Conservation (phyloP, 2,888 invertebrate species). For the Hofmannophila pseudospretella region DNA sequence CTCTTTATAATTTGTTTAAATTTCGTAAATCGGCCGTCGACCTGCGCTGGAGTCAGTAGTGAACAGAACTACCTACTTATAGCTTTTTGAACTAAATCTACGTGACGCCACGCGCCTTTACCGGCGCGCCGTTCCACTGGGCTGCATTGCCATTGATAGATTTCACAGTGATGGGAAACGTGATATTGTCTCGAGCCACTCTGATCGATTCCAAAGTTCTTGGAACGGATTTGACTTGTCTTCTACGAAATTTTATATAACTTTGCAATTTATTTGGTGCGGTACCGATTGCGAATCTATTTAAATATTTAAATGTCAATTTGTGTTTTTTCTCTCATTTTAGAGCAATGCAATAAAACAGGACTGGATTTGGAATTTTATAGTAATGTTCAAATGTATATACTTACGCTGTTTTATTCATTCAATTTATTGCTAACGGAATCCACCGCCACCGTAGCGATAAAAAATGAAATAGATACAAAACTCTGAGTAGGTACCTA, state of each 20-base stretch:
- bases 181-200: slow-evolving; percentile 57
- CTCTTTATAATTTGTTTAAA: slow-evolving; percentile 55
- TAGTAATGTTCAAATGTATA: too few species aligned
- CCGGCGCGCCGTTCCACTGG: slow-evolving; percentile 47
- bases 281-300: not conserved
- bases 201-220: slow-evolving; percentile 42
- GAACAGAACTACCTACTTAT: too few species aligned
- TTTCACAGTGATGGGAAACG: slow-evolving; percentile 64
- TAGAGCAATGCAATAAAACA: too few species aligned
- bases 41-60: slow-evolving; percentile 31
- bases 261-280: not conserved
- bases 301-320: too few species aligned
- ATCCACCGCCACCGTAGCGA: slow-evolving; percentile 2
- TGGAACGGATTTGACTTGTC: slow-evolving; percentile 38
- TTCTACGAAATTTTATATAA: slow-evolving; percentile 7
- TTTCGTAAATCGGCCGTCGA: slow-evolving; percentile 55
- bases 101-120: slow-evolving; percentile 63
- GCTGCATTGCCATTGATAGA: slow-evolving; percentile 52
- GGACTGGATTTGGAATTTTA: too few species aligned
- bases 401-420: too few species aligned
- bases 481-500: slow-evolving; percentile 32
- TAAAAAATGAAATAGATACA: slow-evolving; percentile 21
- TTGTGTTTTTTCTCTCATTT: too few species aligned
- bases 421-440: too few species aligned
- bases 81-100: slow-evolving; percentile 53